Conservation (phyloP, 2,113 vertebrate species). For the Tachuris rubrigastra region DNA sequence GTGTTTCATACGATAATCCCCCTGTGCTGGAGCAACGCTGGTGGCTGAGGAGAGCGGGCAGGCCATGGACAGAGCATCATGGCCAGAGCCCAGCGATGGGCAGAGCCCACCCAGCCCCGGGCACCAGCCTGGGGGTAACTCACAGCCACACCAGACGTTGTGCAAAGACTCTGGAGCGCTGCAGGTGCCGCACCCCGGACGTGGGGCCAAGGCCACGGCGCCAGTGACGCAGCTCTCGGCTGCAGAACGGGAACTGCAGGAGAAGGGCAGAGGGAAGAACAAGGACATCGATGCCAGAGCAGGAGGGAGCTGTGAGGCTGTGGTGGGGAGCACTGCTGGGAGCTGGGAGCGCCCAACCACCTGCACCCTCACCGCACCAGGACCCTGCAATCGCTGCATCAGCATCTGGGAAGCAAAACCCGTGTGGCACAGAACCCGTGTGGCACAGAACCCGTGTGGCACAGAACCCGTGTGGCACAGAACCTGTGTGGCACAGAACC, state of each 20-base stretch:
- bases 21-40: background rate
- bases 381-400: background rate
- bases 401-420: background rate
- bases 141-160: accelerated
- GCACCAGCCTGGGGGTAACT: accelerated
- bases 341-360: background rate
- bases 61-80: accelerated
- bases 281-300: background rate
- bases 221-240: background rate
- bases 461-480: too few species aligned
- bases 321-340: accelerated
- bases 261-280: background rate
- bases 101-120: background rate
- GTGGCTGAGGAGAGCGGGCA: accelerated
- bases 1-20: background rate
- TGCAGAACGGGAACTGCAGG: accelerated
- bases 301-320: background rate
- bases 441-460: background rate
- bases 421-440: background rate
- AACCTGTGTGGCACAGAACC: background rate
- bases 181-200: background rate
- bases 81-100: accelerated
- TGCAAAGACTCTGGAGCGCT: accelerated
- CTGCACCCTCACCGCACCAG: accelerated
- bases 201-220: accelerated